A percentile compares a stretch with the other conserved stretches of the same genome.
These are phyloP conservation scores for Iguana delicatissima DNA, from an alignment of 2,797 vertebrate genomes.

Conservation along the genomic window DNA sequence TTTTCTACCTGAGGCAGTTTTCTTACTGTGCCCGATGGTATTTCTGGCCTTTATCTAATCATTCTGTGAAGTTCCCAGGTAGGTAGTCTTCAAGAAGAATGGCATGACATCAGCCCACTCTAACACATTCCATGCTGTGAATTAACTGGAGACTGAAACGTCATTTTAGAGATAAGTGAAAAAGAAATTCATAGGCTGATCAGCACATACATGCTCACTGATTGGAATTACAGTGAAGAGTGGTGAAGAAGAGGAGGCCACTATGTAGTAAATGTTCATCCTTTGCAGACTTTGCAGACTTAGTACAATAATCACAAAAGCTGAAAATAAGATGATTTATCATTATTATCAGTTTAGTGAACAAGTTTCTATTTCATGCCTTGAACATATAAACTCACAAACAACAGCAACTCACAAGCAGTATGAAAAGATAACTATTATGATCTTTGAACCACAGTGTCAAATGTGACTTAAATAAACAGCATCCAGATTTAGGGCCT, in stretches of 20 bases:
- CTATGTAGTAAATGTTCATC: conserved; percentile 16
- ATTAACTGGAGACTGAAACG: neutral
- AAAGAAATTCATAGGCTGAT: neutral
- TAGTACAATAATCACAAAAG: conserved; percentile 39
- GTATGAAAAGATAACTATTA: conserved; percentile 28
- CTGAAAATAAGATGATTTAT: conserved; percentile 53
- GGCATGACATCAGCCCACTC: neutral
- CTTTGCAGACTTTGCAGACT: neutral
- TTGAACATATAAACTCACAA: conserved; percentile 6
- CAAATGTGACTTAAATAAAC: conserved; percentile 56
- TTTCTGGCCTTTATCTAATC: neutral
- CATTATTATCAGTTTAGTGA: conserved; percentile 42
- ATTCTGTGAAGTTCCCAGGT: neutral
- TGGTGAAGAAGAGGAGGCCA: neutral
- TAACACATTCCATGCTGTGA: neutral
- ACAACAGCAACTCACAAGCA: conserved; percentile 45
- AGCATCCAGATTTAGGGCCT: too few relatives aligned
- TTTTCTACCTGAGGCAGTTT: neutral
- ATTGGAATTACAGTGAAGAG: neutral
- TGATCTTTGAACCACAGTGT: conserved; percentile 38
- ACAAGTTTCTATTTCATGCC: conserved; percentile 42
- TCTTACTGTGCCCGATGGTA: neutral
- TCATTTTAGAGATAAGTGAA: neutral
- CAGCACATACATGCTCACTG: neutral
- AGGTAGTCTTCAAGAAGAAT: neutral